These are phyloP conservation scores for Aplysia californica DNA, from an alignment of 1,140 invertebrate species.

Conservation along the genomic window DNA sequence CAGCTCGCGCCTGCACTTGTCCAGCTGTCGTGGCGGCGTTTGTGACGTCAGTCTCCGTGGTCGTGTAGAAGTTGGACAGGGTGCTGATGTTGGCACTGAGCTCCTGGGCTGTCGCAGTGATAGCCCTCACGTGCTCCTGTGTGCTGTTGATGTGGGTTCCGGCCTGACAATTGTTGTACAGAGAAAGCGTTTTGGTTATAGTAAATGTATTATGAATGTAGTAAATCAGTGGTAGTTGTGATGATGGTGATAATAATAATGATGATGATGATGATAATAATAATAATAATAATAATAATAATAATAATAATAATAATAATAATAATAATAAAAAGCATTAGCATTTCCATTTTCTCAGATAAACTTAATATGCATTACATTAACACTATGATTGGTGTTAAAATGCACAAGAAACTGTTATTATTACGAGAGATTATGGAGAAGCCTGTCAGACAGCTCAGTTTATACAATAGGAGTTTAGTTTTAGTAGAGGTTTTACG, in stretches of 20 bases:
- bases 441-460: no score
- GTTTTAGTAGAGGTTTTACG: no score
- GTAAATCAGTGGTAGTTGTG: neutral
- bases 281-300: no score
- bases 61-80: neutral
- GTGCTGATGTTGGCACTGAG: neutral
- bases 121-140: neutral
- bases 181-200: neutral
- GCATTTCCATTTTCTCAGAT: no score
- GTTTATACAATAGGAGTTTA: no score
- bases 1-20: neutral
- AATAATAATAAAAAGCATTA: no score
- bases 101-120: conserved; percentile 1
- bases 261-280: neutral
- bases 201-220: neutral
- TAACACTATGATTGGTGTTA: no score
- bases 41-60: neutral
- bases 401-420: no score
- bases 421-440: no score
- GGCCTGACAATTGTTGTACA: neutral
- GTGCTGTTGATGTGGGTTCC: neutral
- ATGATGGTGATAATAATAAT: neutral
- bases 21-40: conserved; percentile 8
- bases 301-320: no score
- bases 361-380: no score